Conservation (phyloP, 2,888 invertebrate genomes). For the Lithodes maja region DNA sequence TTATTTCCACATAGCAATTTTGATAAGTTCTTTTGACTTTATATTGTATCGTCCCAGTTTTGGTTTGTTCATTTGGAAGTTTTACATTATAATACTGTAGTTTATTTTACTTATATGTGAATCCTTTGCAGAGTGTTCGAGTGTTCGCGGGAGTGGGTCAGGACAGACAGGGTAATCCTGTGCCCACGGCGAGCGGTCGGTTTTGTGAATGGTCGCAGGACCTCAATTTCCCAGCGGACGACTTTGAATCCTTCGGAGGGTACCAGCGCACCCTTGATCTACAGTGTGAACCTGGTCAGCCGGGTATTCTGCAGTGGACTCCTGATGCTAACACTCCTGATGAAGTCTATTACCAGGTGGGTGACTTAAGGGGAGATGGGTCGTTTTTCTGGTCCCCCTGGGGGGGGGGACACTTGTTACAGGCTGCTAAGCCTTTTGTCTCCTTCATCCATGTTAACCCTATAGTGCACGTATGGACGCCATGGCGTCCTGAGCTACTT, state of each 20-base stretch:
- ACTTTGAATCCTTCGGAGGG: slow-evolving; percentile 88
- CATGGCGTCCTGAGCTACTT: too few species aligned
- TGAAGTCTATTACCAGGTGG: slow-evolving; percentile 93
- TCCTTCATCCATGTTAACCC: too few species aligned
- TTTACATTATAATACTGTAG: too few species aligned
- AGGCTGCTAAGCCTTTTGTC: too few species aligned
- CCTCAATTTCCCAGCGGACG: slow-evolving; percentile 83
- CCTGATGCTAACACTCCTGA: slow-evolving; percentile 91
- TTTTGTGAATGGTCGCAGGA: slow-evolving; percentile 92
- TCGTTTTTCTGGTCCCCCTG: too few species aligned
- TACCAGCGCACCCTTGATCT: slow-evolving; percentile 90
- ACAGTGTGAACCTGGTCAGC: slow-evolving; percentile 88
- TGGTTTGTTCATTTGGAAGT: too few species aligned
- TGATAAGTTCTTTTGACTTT: too few species aligned
- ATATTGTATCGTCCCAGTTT: too few species aligned
- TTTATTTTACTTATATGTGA: too few species aligned
- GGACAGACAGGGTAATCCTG: slow-evolving; percentile 81
- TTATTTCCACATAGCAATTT: too few species aligned
- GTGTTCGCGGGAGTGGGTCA: slow-evolving; percentile 89
- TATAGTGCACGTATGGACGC: too few species aligned
- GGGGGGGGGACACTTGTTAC: too few species aligned
- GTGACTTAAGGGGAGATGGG: background rate
- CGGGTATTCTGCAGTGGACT: slow-evolving; percentile 90
- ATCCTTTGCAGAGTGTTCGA: slow-evolving; percentile 78
- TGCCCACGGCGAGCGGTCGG: slow-evolving; percentile 87